Base-by-base conservation (phyloP, 2,888 invertebrate genomes). In the Andrena bicolor region DNA sequence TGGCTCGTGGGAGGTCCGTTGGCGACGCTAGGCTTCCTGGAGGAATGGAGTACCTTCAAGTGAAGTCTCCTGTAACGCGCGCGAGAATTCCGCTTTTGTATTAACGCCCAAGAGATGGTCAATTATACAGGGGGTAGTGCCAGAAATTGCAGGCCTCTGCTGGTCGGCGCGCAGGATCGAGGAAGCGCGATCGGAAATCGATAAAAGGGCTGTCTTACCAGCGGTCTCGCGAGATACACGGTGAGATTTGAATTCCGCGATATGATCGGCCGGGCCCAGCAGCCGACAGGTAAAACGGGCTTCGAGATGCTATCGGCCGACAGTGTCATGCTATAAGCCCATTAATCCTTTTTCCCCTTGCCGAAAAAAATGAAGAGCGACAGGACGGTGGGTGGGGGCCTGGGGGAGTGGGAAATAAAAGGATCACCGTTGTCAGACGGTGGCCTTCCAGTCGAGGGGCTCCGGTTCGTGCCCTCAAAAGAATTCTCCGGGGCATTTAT, bases 211-310 rank as follows among this genome's bases (percentile, higher is more conserved):
- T 76, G 82, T 86, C 84, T 80, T 76, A 76, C 82, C 73, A 77
- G 77, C 68, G 77, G 72, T 8, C 72, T 78, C 66, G 69, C 63
- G 63, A 86, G 88, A 84, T 88, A 88, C 88, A 83, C 78, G 77
- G 72, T 51, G 83, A 85, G 89, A 89, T 87, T 85, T 72, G 87
- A 88, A 90, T 91, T 89, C 89, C 89, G 89, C 84, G 91, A 91
- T 91, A 89, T 89, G 91, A 91, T 90, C 91, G 84, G 72, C 76
- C 66, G 65, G 68, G 76, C 56, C 77, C 82, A 80, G 87, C 84
- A 86, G 83, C 85, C 81, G 83, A 69, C 86, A 85, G 87, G 83
- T 89, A 83, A 86, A 86, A 86, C 88, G 88, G 85, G 80, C 82
- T 86, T 56, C 74, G 84, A 86, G 91, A 91, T 91, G 86, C 91